Conservation (phyloP, 2,888 invertebrate genomes). For the Apoderus coryli region DNA sequence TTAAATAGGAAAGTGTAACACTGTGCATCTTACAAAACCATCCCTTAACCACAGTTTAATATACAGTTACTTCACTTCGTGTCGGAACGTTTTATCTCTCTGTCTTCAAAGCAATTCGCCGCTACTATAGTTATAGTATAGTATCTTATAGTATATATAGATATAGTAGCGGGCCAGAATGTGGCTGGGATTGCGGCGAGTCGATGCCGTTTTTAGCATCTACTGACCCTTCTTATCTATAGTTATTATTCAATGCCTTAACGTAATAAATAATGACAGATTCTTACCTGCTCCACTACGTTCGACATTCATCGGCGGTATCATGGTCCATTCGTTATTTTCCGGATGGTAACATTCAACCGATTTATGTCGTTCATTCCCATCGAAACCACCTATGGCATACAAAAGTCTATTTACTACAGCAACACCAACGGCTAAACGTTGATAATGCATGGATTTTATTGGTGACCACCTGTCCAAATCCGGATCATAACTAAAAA, state of each 20-base stretch:
- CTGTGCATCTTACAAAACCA: no score
- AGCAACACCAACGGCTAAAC: conserved; percentile 69
- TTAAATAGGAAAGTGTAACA: no score
- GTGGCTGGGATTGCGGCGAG: no score
- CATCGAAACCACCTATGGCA: conserved; percentile 86
- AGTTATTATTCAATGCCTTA: neutral
- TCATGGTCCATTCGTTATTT: conserved; percentile 73
- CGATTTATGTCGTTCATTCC: conserved; percentile 55
- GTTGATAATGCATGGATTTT: conserved; percentile 57
- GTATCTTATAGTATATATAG: no score
- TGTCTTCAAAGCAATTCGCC: no score
- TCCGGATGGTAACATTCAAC: conserved; percentile 91
- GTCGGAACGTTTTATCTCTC: no score
- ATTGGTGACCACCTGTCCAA: conserved; percentile 67
- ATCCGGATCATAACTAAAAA: conserved; percentile 69
- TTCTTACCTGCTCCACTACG: conserved; percentile 69
- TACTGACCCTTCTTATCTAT: no score
- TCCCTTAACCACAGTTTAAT: no score
- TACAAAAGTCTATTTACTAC: conserved; percentile 55
- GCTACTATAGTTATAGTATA: no score
- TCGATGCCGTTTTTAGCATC: no score
- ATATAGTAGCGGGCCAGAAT: no score
- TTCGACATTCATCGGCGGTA: conserved; percentile 61
- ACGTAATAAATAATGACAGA: neutral
- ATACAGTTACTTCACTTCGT: no score